Conservation (phyloP, 2,113 vertebrate genomes). For the Antigone vipio region DNA sequence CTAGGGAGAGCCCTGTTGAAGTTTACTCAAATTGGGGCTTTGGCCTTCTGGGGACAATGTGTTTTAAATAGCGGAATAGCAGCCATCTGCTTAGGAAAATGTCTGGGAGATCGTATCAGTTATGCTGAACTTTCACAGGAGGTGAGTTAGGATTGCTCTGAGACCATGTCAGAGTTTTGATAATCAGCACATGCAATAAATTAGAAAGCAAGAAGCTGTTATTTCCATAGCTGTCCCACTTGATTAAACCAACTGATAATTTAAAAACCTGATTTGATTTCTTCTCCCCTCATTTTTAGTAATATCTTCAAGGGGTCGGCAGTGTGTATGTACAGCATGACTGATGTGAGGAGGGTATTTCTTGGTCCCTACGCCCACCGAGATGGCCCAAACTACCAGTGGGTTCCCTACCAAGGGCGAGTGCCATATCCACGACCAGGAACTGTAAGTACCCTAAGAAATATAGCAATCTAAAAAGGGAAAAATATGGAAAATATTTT, state of each 20-base stretch:
- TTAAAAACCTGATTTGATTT: not conserved
- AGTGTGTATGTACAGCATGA: constrained; percentile 96
- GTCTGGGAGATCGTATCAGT: not conserved
- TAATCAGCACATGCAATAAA: constrained; percentile 4
- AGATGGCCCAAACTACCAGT: constrained; percentile 96
- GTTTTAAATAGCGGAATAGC: constrained; percentile 12
- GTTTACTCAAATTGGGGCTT: not conserved
- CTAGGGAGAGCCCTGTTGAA: not conserved
- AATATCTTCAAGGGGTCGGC: constrained; percentile 98
- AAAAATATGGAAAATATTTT: not conserved
- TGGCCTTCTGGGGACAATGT: constrained; percentile 4
- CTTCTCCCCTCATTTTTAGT: constrained; percentile 63
- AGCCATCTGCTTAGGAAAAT: constrained; percentile 24
- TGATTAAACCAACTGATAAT: not conserved
- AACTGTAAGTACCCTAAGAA: constrained; percentile 83
- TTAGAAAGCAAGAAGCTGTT: not conserved
- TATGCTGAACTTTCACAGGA: constrained; percentile 18
- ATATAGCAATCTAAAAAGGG: not conserved
- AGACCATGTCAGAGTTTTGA: not conserved
- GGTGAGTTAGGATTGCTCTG: constrained; percentile 1
- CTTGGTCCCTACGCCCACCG: constrained; percentile 94
- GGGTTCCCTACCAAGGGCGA: constrained; percentile 93
- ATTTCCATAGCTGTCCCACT: not conserved
- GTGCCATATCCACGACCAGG: constrained; percentile 96
- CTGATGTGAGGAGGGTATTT: constrained; percentile 93